Conservation (phyloP, 2,113 vertebrate genomes). For the Dunckerocampus dactyliophorus region DNA sequence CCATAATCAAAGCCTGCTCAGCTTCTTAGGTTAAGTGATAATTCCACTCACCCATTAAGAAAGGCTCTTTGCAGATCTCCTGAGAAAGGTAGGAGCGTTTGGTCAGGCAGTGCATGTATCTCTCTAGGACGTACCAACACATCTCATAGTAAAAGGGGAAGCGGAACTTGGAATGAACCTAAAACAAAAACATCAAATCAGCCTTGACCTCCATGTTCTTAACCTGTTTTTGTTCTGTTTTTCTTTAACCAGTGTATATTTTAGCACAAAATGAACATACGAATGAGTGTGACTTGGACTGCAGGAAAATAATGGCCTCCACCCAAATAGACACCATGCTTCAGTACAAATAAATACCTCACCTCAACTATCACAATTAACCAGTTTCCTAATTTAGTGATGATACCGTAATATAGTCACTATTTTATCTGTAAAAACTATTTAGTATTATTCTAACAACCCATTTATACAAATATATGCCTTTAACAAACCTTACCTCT, state of each 20-base stretch:
- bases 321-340: no score
- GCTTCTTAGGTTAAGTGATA: not conserved
- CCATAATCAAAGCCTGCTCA: no score
- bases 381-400: no score
- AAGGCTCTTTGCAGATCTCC: slow-evolving; percentile 80
- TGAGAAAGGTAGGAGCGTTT: slow-evolving; percentile 85
- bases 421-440: no score
- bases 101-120: slow-evolving; percentile 91
- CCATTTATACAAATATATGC: no score
- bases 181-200: not conserved
- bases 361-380: no score
- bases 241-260: not conserved
- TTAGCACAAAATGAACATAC: not conserved
- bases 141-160: slow-evolving; percentile 99
- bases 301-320: no score
- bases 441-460: no score
- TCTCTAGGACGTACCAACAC: slow-evolving; percentile 97
- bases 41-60: slow-evolving; percentile 79
- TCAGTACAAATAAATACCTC: no score
- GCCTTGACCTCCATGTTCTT: not conserved
- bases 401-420: no score
- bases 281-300: no score
- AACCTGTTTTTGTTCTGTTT: slow-evolving; percentile 1
- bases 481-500: no score
- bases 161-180: slow-evolving; percentile 96